Evolutionary conservation across 2,888 invertebrate species (phyloP).

Genomic region (Xylophagus ater): DNA sequence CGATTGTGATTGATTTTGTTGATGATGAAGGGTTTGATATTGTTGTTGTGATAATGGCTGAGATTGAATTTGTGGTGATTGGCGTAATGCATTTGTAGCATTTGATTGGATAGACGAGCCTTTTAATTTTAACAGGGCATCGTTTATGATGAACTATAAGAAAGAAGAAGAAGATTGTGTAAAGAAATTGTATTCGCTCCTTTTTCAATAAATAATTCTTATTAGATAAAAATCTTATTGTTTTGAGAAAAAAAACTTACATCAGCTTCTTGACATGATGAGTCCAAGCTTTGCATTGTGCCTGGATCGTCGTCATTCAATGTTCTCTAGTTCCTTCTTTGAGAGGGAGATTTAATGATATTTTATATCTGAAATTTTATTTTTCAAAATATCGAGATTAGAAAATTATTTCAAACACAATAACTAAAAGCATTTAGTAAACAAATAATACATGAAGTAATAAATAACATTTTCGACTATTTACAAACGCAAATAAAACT

Average conservation of each 20-base stretch:
- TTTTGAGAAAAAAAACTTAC: conserved; percentile 37
- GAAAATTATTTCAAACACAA: too few species aligned
- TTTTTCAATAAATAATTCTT: conserved; percentile 2
- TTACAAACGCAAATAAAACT: too few species aligned
- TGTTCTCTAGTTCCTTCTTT: conserved; percentile 17
- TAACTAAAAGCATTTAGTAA: too few species aligned
- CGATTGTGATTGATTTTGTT: conserved; percentile 27
- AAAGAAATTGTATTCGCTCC: not conserved
- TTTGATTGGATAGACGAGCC: conserved; percentile 24
- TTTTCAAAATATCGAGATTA: too few species aligned
- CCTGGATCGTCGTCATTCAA: conserved; percentile 24
- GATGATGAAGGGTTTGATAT: conserved; percentile 17
- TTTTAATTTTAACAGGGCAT: conserved; percentile 36
- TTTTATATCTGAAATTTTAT: too few species aligned
- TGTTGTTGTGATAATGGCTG: conserved; percentile 19
- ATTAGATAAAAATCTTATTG: conserved; percentile 5
- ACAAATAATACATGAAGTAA: too few species aligned
- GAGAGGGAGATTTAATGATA: not conserved
- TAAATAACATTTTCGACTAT: too few species aligned
- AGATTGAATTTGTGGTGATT: conserved; percentile 18
- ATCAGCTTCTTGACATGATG: conserved; percentile 55
- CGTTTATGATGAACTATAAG: conserved; percentile 37
- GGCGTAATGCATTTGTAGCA: conserved; percentile 17
- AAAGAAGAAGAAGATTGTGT: conserved; percentile 3
- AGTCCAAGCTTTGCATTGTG: conserved; percentile 57